Base-by-base conservation (phyloP, 2,797 vertebrate species). In the Phalanger gymnotis region DNA sequence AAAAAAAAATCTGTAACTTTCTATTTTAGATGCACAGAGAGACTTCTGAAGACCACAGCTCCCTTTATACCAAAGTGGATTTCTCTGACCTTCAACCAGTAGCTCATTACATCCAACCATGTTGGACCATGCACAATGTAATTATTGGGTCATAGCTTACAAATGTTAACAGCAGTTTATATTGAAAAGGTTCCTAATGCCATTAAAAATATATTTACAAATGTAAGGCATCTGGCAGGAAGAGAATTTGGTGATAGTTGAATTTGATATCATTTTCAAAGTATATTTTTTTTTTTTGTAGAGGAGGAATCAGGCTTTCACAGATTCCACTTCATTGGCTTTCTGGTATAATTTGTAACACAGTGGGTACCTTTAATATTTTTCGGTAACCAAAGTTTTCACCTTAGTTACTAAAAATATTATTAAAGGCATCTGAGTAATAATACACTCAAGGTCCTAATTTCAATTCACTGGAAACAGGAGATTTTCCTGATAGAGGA, bases 11-110 rank as follows among this genome's bases (percentile, higher is more conserved):
- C 92, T 97, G n/a, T 81, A 47, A 47, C 52, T 30, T 96, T 97
- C 92, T 96, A 55, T 96, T 98, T 93, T 92, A 98, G 98, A 98
- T 97, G 95, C 97, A 96, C 98, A 98, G 87, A 97, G 97, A 97
- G 98, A 98, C 92, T 98, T 98, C 97, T 98, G 97, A 98, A 95
- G 94, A 95, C 51, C 92, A 90, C 52, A 89, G 54, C 34, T 90
- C 16, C 27, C 27, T 27, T 95, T 90, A 96, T 93, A 95, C 66
- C 27, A 92, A 54, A 53, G 30, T 94, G 96, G 93, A 93, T 95
- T 94, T 90, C 94, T 89, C 96, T 93, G 92, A 34, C 52, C 61
- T 95, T 96, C 91, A 96, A 55, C 90, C 61, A 94, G 93, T 53
- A 54, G 95, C 52, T 91, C 96, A 28, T 90, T 93, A 92, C 47